These are phyloP conservation scores for Scaptomyza cyrtandrae DNA, from an alignment of 2,888 invertebrate genomes.

Conservation along the genomic window DNA sequence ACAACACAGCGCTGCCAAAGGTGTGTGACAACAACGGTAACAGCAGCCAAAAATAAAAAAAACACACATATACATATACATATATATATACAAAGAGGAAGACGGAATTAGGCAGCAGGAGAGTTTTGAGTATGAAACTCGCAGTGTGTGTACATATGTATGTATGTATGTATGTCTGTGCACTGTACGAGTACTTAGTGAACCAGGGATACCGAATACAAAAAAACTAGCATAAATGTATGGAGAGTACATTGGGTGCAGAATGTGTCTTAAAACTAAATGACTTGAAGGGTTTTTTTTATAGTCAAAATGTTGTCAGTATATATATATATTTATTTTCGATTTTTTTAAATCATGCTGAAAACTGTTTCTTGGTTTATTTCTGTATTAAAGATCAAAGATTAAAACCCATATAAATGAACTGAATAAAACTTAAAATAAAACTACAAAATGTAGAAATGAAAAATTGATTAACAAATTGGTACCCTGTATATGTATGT, in stretches of 20 bases:
- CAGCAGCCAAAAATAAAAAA: slow-evolving; percentile 29
- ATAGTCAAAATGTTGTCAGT: no score
- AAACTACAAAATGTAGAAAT: no score
- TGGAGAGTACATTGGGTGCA: slow-evolving; percentile 3
- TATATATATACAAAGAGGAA: background rate
- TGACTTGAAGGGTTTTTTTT: no score
- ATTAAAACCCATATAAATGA: background rate
- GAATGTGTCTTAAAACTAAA: no score
- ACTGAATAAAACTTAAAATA: no score
- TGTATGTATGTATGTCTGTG: background rate
- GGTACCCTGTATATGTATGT: no score
- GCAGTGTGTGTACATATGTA: background rate
- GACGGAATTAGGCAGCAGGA: slow-evolving; percentile 19
- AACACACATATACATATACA: background rate
- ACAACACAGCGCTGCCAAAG: slow-evolving; percentile 31
- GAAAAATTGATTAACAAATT: no score
- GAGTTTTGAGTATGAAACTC: background rate
- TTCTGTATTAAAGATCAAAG: no score
- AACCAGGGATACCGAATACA: slow-evolving; percentile 39
- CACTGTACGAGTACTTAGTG: slow-evolving; percentile 30
- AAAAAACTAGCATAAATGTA: slow-evolving; percentile 14
- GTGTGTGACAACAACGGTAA: slow-evolving; percentile 47
- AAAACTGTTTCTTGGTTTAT: background rate
- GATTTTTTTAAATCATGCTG: no score
- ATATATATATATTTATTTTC: no score